Evolutionary conservation across 2,113 vertebrate genomes (phyloP).

Genomic region (Mesembrinibis cayennensis): DNA sequence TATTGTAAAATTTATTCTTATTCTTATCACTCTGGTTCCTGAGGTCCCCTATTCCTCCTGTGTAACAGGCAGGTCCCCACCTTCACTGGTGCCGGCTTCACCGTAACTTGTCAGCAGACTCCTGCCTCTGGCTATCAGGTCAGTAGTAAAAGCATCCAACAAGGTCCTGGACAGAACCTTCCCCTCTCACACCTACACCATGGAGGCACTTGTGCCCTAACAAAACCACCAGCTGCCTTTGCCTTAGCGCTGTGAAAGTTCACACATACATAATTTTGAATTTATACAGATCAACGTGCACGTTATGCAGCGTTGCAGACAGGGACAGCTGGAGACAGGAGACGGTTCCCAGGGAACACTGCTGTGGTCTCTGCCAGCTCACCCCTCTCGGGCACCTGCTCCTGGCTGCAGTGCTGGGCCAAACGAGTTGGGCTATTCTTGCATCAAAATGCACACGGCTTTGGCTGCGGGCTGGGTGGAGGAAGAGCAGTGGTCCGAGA

Average conservation of each 20-base stretch:
- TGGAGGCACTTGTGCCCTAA: neutral
- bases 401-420: neutral
- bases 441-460: neutral
- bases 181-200: neutral
- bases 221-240: neutral
- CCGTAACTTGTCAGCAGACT: neutral
- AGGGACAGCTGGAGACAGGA: neutral
- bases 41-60: neutral
- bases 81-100: neutral
- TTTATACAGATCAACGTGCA: rapidly evolving
- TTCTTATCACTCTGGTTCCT: neutral
- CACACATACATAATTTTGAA: neutral
- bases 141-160: neutral
- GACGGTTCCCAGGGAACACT: rapidly evolving
- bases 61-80: neutral
- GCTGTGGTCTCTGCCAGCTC: neutral
- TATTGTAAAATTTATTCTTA: neutral
- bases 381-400: neutral
- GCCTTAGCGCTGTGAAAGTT: neutral
- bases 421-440: neutral
- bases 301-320: neutral
- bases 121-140: neutral
- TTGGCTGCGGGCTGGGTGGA: neutral
- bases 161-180: neutral
- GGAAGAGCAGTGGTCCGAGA: neutral